Conservation (phyloP, 2,113 vertebrate species). For the Thunnus maccoyii region DNA sequence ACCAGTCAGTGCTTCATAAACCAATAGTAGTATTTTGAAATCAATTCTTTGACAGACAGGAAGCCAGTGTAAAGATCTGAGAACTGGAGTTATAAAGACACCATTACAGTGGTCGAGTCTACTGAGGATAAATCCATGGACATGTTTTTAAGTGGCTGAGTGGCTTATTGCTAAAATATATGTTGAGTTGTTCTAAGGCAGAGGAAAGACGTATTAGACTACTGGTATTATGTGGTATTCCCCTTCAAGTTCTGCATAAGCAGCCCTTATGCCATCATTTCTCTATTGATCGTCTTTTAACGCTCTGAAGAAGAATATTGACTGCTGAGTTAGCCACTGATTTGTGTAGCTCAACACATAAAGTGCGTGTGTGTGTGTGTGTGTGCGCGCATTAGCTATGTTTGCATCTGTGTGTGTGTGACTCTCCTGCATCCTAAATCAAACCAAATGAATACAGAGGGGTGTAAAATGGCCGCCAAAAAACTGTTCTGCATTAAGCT, state of each 20-base stretch:
- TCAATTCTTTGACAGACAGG: no score
- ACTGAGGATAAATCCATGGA: no score
- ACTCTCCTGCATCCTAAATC: conserved; percentile 25
- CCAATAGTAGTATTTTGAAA: no score
- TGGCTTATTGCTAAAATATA: conserved; percentile 2
- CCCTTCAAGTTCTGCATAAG: conserved; percentile 34
- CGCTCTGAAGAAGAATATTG: conserved; percentile 53
- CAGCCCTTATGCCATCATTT: conserved; percentile 47
- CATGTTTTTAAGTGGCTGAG: not conserved
- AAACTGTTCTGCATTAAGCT: conserved; percentile 18
- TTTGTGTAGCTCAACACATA: conserved; percentile 46
- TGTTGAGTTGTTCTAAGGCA: conserved; percentile 17
- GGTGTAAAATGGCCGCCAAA: conserved; percentile 10
- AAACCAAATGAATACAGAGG: conserved; percentile 12
- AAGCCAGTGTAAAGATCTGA: no score
- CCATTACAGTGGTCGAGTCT: no score
- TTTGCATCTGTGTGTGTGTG: conserved; percentile 15
- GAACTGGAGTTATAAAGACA: no score
- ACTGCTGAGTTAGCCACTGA: conserved; percentile 61
- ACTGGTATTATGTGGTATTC: conserved; percentile 3
- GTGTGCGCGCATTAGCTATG: conserved; percentile 18
- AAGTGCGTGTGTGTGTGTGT: not conserved
- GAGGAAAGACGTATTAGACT: conserved; percentile 21
- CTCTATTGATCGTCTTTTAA: conserved; percentile 63
- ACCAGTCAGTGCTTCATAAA: no score